Percentiles rank a stretch among this genome's conserved stretches.
Evolutionary conservation across 2,797 vertebrate genomes (phyloP).

Genomic region (Mionectes olivaceus): DNA sequence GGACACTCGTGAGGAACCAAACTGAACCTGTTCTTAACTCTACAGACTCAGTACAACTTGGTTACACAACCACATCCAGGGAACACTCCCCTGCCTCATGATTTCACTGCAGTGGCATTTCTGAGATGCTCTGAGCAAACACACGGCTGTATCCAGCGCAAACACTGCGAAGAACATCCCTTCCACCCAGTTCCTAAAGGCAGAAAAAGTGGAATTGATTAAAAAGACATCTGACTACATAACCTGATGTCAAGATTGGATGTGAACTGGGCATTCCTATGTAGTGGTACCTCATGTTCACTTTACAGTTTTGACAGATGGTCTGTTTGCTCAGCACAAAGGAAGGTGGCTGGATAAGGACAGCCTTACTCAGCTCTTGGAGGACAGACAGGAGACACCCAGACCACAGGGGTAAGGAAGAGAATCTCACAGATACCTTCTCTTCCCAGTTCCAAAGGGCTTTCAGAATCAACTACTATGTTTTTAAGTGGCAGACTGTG

Average conservation of each 20-base stretch:
- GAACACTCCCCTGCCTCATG: neutral
- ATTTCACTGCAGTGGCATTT: conserved; percentile 13
- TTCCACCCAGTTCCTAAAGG: conserved; percentile 11
- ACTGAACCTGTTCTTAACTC: neutral
- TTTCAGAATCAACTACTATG: neutral
- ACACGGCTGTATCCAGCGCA: neutral
- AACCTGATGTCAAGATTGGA: conserved; percentile 1
- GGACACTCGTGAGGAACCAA: neutral
- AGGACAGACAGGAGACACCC: neutral
- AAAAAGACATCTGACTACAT: neutral
- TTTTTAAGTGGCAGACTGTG: neutral
- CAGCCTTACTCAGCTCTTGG: conserved; percentile 25
- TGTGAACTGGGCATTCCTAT: neutral
- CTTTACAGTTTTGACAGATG: conserved; percentile 37
- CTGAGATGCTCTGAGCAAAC: conserved; percentile 26
- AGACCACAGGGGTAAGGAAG: conserved; percentile 12
- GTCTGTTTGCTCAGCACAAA: conserved; percentile 11
- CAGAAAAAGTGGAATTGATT: neutral
- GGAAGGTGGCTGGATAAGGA: neutral
- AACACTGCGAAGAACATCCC: neutral
- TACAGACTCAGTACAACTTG: neutral
- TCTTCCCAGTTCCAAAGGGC: neutral
- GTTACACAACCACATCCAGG: neutral
- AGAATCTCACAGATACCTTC: neutral
- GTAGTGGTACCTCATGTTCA: neutral